A percentile compares a stretch with the other conserved stretches of the same genome.
Evolutionary conservation across 2,113 vertebrate species (phyloP).

Genomic region (Podiceps cristatus): DNA sequence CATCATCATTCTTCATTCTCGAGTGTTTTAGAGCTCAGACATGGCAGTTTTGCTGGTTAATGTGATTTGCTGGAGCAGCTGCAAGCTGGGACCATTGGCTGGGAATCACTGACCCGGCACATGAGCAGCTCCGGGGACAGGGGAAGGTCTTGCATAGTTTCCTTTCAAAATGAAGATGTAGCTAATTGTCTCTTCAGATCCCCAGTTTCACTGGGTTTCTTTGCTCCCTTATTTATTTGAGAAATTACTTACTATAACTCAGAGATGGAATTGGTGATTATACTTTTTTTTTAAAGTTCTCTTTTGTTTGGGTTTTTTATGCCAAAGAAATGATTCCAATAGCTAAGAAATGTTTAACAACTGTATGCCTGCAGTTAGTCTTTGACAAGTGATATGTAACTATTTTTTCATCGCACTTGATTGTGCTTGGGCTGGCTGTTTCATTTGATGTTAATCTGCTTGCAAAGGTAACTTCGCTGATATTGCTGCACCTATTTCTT

Average conservation of each 20-base stretch:
- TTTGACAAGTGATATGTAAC: background rate
- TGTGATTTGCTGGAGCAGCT: background rate
- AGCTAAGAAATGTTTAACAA: background rate
- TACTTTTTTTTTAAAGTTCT: background rate
- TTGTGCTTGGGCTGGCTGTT: background rate
- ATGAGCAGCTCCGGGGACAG: background rate
- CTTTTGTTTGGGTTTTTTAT: background rate
- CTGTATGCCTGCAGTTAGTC: background rate
- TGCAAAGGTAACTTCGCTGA: background rate
- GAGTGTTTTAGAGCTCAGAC: background rate
- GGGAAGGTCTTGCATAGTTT: background rate
- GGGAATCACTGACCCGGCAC: background rate
- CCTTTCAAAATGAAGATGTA: background rate
- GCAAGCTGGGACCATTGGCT: rapidly evolving
- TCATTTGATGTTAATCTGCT: background rate
- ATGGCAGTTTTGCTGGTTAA: background rate
- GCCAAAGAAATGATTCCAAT: background rate
- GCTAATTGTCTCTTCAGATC: background rate
- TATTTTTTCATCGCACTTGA: background rate
- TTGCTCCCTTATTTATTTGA: background rate
- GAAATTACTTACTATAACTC: background rate
- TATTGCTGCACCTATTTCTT: background rate
- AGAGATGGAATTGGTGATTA: background rate
- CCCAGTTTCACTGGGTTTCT: background rate
- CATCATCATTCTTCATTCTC: rapidly evolving